Evolutionary conservation across 1,140 invertebrate genomes (phyloP).

Genomic region (Colletes latitarsis): DNA sequence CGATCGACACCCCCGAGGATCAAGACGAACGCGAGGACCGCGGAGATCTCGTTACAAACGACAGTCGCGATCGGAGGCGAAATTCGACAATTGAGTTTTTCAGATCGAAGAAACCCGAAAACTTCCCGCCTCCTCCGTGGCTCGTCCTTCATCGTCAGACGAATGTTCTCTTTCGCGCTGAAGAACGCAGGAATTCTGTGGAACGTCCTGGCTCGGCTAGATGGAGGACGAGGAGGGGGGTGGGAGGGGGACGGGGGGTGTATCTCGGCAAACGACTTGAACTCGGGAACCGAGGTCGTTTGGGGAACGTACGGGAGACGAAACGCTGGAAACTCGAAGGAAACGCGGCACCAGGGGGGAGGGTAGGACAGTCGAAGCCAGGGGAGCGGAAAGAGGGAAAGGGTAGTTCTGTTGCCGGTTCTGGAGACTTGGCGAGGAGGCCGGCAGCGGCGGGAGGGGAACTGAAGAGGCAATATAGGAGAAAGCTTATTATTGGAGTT

Average conservation of each 20-base stretch:
- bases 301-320: constrained; percentile 63
- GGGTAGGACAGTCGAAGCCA: constrained; percentile 45
- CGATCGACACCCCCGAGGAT: too few relatives aligned
- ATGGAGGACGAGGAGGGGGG: constrained; percentile 6
- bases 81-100: too few relatives aligned
- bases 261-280: constrained; percentile 63
- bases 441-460: constrained; percentile 56
- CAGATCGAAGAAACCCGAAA: background rate
- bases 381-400: constrained; percentile 47
- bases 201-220: constrained; percentile 36
- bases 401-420: constrained; percentile 54
- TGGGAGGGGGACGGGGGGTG: constrained; percentile 22
- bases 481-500: constrained; percentile 82
- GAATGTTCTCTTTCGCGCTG: constrained; percentile 25
- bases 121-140: constrained; percentile 1
- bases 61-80: too few relatives aligned
- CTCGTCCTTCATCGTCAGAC: constrained; percentile 39
- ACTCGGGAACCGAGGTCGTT: constrained; percentile 61
- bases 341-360: constrained; percentile 46
- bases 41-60: too few relatives aligned
- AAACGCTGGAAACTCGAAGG: constrained; percentile 68
- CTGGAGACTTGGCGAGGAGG: constrained; percentile 54
- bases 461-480: constrained; percentile 81
- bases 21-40: too few relatives aligned
- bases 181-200: constrained; percentile 49